These are phyloP conservation scores for Steinernema scapterisci DNA, from an alignment of 2,888 invertebrate species.

Conservation along the genomic window DNA sequence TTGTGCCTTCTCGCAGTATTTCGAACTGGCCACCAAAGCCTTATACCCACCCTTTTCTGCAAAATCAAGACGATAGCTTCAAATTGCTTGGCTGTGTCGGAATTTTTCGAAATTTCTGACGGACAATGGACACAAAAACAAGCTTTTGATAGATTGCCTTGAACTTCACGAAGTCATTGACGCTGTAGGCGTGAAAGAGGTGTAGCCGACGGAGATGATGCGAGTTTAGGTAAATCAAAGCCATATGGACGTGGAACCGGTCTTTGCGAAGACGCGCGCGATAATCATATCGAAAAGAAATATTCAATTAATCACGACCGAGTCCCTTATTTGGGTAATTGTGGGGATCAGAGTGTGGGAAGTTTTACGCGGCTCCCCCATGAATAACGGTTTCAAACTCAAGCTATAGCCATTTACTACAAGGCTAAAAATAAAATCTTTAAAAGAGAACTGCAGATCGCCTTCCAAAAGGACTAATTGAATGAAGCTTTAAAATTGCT, in stretches of 20 bases:
- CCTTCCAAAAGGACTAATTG: no score
- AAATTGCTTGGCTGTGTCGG: no score
- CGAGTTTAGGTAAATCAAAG: neutral
- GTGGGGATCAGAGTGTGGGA: neutral
- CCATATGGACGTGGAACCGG: neutral
- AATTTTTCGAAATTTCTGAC: no score
- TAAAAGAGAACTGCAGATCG: no score
- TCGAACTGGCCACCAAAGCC: no score
- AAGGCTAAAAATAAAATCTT: no score
- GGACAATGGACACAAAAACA: neutral
- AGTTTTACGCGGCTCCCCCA: neutral
- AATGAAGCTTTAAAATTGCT: no score
- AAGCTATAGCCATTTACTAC: neutral
- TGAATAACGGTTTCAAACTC: neutral
- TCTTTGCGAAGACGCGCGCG: conserved; percentile 1
- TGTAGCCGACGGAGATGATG: neutral
- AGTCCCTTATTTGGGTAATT: conserved; percentile 12
- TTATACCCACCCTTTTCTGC: no score
- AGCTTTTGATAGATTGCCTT: neutral
- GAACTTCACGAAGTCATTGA: neutral
- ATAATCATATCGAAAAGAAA: conserved; percentile 13
- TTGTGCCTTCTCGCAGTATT: no score
- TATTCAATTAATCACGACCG: conserved; percentile 3
- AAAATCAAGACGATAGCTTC: no score
- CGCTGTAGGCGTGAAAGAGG: neutral